A percentile compares a stretch with the other conserved stretches of the same genome.
Evolutionary conservation across 2,797 vertebrate species (phyloP).

Genomic region (Jordanella pulchra): DNA sequence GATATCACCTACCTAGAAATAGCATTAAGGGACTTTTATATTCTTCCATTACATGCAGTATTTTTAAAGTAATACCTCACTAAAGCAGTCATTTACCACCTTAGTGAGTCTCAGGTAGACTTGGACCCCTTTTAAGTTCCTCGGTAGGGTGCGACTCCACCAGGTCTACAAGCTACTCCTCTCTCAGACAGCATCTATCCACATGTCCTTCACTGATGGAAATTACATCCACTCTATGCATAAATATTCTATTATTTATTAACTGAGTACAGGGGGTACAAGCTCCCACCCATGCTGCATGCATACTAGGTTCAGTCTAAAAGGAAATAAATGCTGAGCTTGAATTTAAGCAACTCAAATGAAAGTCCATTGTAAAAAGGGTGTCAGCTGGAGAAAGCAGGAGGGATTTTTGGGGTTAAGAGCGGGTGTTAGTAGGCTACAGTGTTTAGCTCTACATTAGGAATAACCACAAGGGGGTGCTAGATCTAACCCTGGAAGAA

Average conservation of each 20-base stretch:
- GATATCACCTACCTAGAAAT: not conserved
- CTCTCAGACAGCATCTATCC: not conserved
- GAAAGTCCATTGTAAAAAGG: conserved; percentile 15
- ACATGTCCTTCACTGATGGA: not conserved
- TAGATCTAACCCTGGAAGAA: conserved; percentile 90
- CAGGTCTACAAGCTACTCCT: not conserved
- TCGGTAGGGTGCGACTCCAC: not conserved
- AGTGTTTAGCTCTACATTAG: conserved; percentile 42
- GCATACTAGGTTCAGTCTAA: conserved; percentile 4
- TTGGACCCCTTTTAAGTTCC: not conserved
- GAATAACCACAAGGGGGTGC: conserved; percentile 85
- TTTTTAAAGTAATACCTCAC: not conserved
- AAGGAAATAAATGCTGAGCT: conserved; percentile 37
- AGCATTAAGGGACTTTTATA: not conserved
- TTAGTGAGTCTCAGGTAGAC: not conserved
- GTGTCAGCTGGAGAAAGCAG: conserved; percentile 39
- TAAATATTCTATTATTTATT: no score
- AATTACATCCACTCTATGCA: no score
- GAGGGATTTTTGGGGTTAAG: conserved; percentile 49
- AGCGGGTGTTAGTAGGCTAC: conserved; percentile 72
- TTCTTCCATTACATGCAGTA: no score
- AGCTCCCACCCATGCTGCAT: not conserved
- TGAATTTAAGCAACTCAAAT: conserved; percentile 8
- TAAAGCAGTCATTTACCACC: not conserved
- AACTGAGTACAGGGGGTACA: not conserved